A percentile compares a stretch with the other conserved stretches of the same genome.
Conservation (phyloP, 2,888 invertebrate genomes). For the Bugula neritina region DNA sequence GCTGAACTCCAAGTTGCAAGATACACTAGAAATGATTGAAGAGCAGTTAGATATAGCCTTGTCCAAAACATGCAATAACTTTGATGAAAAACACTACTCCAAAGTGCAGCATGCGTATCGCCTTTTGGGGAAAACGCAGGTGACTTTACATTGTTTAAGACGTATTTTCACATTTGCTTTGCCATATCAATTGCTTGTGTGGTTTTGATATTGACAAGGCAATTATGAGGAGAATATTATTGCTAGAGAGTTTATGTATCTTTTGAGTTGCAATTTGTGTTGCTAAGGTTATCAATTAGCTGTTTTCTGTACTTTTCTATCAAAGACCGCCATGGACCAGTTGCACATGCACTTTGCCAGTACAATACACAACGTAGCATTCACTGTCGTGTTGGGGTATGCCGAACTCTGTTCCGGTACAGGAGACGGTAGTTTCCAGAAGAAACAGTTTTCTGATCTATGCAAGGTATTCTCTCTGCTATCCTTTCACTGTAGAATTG, state of each 20-base stretch:
- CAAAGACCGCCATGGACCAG: slow-evolving; percentile 84
- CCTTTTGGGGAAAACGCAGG: slow-evolving; percentile 75
- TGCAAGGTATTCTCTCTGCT: slow-evolving; percentile 56
- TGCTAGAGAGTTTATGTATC: not conserved
- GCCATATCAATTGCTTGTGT: too few species aligned
- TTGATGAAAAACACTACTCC: slow-evolving; percentile 71
- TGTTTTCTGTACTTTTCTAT: too few species aligned
- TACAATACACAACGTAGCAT: slow-evolving; percentile 65
- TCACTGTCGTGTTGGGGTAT: slow-evolving; percentile 53
- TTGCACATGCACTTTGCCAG: slow-evolving; percentile 90
- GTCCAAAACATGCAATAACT: slow-evolving; percentile 67
- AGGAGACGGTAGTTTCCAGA: slow-evolving; percentile 52
- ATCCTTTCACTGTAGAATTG: not conserved
- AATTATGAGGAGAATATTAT: too few species aligned
- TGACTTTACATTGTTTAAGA: too few species aligned
- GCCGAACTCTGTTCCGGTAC: slow-evolving; percentile 47
- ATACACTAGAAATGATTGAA: slow-evolving; percentile 82
- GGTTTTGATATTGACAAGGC: too few species aligned
- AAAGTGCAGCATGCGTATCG: slow-evolving; percentile 81
- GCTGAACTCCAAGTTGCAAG: slow-evolving; percentile 76
- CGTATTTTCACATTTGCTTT: too few species aligned
- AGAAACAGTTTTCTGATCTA: slow-evolving; percentile 74
- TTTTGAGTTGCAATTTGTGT: too few species aligned
- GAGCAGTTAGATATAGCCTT: slow-evolving; percentile 82
- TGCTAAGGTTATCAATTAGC: too few species aligned